phyloP scores from a whole-genome alignment of 2,113 vertebrate species.

The Asarcornis scutulata region DNA sequence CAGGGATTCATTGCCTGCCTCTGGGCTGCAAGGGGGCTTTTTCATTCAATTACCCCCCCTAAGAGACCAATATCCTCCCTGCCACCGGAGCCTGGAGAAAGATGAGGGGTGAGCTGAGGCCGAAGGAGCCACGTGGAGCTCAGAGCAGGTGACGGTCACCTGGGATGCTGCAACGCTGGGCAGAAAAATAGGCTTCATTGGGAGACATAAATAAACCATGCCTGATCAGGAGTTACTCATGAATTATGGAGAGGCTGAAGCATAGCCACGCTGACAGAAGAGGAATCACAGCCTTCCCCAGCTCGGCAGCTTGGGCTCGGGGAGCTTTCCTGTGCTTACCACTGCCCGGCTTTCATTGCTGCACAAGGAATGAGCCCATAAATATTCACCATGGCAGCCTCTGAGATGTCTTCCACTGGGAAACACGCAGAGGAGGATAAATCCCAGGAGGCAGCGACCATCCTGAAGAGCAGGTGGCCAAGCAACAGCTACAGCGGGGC shows the following conservation, averaged over 20 bases:
- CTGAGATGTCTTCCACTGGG: background rate
- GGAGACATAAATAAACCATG: conserved; percentile 50
- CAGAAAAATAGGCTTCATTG: conserved; percentile 43
- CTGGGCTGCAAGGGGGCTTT: background rate
- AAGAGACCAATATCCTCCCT: background rate
- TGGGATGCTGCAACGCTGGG: background rate
- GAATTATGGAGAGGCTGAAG: background rate
- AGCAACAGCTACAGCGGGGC: accelerated
- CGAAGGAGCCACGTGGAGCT: background rate
- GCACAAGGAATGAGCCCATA: background rate
- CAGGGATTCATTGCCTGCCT: background rate
- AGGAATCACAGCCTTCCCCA: background rate
- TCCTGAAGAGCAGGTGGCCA: background rate
- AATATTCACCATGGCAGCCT: background rate
- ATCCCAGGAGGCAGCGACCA: background rate
- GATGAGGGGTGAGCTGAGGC: background rate
- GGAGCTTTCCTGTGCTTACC: background rate
- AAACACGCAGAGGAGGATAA: background rate
- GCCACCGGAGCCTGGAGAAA: background rate
- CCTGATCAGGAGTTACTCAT: conserved; percentile 1
- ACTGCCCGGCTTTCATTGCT: background rate
- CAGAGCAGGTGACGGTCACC: background rate
- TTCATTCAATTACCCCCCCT: background rate
- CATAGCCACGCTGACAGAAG: accelerated
- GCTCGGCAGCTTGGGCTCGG: background rate